These are phyloP conservation scores for Helostoma temminkii DNA, from an alignment of 2,797 vertebrate species.

Conservation along the genomic window DNA sequence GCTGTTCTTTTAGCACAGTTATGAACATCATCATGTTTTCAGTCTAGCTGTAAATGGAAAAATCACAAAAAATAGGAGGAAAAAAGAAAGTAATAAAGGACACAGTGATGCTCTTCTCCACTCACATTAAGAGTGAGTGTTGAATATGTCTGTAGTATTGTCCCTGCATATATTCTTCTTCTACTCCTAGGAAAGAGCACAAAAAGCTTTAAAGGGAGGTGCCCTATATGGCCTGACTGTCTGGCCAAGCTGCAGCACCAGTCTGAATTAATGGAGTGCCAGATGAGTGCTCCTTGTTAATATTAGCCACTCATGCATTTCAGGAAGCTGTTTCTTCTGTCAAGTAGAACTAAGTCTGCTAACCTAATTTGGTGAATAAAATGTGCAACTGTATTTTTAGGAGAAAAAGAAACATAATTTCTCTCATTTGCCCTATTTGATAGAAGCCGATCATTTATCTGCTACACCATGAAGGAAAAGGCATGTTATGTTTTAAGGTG, in stretches of 20 bases:
- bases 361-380: conserved; percentile 69
- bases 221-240: conserved; percentile 72
- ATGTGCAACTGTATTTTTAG: conserved; percentile 37
- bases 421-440: conserved; percentile 47
- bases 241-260: conserved; percentile 59
- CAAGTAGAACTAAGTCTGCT: conserved; percentile 66
- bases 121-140: not conserved
- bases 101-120: not conserved
- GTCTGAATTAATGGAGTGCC: conserved; percentile 76
- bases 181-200: conserved; percentile 19
- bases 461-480: conserved; percentile 44
- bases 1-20: not conserved
- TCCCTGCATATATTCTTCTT: conserved; percentile 13
- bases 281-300: conserved; percentile 81
- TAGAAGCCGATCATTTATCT: conserved; percentile 59
- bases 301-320: conserved; percentile 83
- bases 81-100: conserved; percentile 10
- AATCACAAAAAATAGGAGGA: not conserved
- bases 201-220: conserved; percentile 42
- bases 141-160: conserved; percentile 2
- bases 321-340: conserved; percentile 65
- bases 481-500: conserved; percentile 24
- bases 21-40: conserved; percentile 1
- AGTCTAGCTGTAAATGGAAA: not conserved
- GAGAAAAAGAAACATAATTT: conserved; percentile 43